Percentiles rank a stretch among this genome's conserved stretches.
phyloP scores from a whole-genome alignment of 1,140 invertebrate species.

The Cyclina sinensis region DNA sequence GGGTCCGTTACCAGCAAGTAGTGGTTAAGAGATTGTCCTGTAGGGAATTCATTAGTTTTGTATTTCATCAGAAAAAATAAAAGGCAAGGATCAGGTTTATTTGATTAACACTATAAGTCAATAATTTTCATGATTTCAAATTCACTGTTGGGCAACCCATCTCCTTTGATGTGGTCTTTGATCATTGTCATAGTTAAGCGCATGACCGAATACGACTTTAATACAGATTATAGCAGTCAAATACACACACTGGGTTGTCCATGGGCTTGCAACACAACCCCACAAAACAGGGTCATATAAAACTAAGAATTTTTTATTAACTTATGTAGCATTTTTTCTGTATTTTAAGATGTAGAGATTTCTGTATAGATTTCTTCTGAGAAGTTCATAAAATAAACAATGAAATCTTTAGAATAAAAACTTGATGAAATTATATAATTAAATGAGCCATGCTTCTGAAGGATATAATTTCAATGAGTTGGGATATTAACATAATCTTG shows the following conservation, averaged over 20 bases:
- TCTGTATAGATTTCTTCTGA: too few species aligned
- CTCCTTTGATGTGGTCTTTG: slow-evolving; percentile 49
- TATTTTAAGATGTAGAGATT: too few species aligned
- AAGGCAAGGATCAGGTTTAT: background rate
- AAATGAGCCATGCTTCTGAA: too few species aligned
- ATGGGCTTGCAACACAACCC: background rate
- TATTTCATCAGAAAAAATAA: background rate
- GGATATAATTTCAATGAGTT: too few species aligned
- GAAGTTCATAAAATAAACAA: too few species aligned
- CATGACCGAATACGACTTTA: background rate
- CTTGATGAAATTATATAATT: too few species aligned
- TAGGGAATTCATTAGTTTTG: background rate
- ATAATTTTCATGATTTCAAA: slow-evolving; percentile 43
- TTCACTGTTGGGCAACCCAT: slow-evolving; percentile 37
- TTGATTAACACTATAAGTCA: slow-evolving; percentile 14
- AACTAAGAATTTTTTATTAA: too few species aligned
- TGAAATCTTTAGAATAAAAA: too few species aligned
- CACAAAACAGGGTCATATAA: background rate
- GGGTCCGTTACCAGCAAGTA: too few species aligned
- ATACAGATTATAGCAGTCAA: background rate
- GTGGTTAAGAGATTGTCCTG: too few species aligned
- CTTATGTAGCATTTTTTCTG: too few species aligned
- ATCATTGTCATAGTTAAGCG: slow-evolving; percentile 9
- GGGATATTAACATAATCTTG: too few species aligned
- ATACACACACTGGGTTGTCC: background rate